Evolutionary conservation across 2,888 invertebrate species (phyloP).

Genomic region (Crossocerus cetratus): DNA sequence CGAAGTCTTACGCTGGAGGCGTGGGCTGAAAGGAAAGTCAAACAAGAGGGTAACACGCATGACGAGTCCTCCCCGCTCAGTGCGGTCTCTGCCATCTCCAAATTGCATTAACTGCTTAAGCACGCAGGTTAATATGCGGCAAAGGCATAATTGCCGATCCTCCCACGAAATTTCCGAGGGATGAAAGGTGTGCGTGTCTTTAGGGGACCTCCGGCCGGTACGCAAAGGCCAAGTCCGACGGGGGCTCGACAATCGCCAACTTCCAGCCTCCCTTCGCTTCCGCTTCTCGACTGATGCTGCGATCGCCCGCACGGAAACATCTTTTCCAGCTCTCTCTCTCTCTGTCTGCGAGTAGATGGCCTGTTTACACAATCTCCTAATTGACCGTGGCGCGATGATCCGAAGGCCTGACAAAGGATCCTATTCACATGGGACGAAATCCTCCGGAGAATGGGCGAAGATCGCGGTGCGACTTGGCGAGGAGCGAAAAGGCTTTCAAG

Average conservation of each 20-base stretch:
- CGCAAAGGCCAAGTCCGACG: slow-evolving; percentile 14
- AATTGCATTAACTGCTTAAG: slow-evolving; percentile 43
- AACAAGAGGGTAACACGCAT: not conserved
- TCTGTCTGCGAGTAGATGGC: no score
- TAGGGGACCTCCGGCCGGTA: slow-evolving; percentile 30
- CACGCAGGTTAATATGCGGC: slow-evolving; percentile 2
- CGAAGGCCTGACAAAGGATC: no score
- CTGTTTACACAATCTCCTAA: no score
- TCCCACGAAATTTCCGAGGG: slow-evolving; percentile 36
- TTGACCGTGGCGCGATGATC: no score
- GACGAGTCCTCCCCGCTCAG: not conserved
- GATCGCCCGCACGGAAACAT: no score
- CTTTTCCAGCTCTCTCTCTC: no score
- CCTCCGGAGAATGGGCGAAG: no score
- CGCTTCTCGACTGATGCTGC: no score
- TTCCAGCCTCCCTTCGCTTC: no score
- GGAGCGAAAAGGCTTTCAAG: not conserved
- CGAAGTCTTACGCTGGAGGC: no score
- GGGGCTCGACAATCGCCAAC: not conserved
- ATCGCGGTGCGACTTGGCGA: not conserved
- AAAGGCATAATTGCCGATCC: slow-evolving; percentile 42
- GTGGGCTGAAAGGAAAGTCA: not conserved
- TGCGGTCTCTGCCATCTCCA: slow-evolving; percentile 12
- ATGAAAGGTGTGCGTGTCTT: slow-evolving; percentile 30
- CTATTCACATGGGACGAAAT: no score